Percentiles rank a stretch among this genome's conserved stretches.
Conservation (phyloP, 2,888 invertebrate species). For the Drosophila borborema region DNA sequence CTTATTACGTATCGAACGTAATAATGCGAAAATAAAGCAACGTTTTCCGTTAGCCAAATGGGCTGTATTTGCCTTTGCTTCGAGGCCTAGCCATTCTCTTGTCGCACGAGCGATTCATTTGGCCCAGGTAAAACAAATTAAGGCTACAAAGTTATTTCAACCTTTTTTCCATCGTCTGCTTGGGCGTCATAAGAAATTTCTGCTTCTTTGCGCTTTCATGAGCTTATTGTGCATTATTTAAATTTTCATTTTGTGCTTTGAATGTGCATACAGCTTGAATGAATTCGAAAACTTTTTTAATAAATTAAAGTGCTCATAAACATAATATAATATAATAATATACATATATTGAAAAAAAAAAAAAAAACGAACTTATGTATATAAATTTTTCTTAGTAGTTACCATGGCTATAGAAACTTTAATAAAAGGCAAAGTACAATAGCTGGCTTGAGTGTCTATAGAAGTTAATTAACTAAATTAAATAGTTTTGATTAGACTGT, state of each 20-base stretch:
- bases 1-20: constrained; percentile 45
- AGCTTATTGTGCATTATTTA: constrained; percentile 35
- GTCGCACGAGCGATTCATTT: constrained; percentile 66
- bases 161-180: constrained; percentile 42
- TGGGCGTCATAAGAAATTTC: constrained; percentile 24
- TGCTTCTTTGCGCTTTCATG: constrained; percentile 39
- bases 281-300: neutral
- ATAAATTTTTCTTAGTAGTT: neutral
- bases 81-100: constrained; percentile 47
- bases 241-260: constrained; percentile 23
- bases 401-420: neutral
- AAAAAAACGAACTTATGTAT: neutral
- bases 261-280: neutral
- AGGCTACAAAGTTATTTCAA: constrained; percentile 50
- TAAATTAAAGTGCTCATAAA: neutral
- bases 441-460: neutral
- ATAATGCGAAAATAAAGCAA: constrained; percentile 30
- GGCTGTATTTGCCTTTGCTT: constrained; percentile 41
- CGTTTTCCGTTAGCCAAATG: constrained; percentile 10
- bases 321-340: too few species aligned
- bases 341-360: too few species aligned
- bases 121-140: constrained; percentile 46
- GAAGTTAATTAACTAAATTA: neutral
- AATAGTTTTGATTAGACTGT: neutral
- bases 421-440: neutral